Conservation (phyloP, 2,888 invertebrate species). For the Ophioninae sp. region DNA sequence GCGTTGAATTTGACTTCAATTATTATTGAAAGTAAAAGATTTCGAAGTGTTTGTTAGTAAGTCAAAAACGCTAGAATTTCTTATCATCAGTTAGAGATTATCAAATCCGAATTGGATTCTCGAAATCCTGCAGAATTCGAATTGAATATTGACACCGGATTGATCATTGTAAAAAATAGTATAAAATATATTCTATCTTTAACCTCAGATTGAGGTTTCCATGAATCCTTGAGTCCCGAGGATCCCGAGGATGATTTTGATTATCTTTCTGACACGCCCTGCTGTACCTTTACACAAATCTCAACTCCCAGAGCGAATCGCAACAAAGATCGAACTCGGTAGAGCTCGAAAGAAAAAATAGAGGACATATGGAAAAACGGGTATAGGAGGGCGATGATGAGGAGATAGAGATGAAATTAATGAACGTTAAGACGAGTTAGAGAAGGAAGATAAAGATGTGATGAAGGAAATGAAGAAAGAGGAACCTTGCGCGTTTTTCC, state of each 20-base stretch:
- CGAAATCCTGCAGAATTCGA: too few species aligned
- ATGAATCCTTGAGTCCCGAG: neutral
- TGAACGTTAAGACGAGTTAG: neutral
- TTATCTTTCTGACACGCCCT: neutral
- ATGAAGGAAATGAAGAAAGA: slow-evolving; percentile 5
- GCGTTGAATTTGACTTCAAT: too few species aligned
- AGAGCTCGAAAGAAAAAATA: slow-evolving; percentile 21
- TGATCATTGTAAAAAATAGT: too few species aligned
- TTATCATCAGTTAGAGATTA: too few species aligned
- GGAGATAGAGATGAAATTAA: slow-evolving; percentile 27
- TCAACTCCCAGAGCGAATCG: neutral
- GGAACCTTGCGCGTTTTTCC: slow-evolving; percentile 43
- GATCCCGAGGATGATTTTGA: neutral
- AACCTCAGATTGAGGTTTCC: too few species aligned
- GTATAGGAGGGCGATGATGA: slow-evolving; percentile 48
- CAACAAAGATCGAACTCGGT: neutral
- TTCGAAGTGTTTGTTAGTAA: too few species aligned
- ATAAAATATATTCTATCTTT: too few species aligned
- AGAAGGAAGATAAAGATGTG: slow-evolving; percentile 11
- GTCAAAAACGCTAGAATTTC: too few species aligned
- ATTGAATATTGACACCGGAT: too few species aligned
- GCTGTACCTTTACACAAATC: neutral
- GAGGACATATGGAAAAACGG: slow-evolving; percentile 21
- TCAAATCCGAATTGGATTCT: too few species aligned
- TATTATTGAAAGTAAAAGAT: too few species aligned